Conservation (phyloP, 2,797 vertebrate species). For the Nasua narica region DNA sequence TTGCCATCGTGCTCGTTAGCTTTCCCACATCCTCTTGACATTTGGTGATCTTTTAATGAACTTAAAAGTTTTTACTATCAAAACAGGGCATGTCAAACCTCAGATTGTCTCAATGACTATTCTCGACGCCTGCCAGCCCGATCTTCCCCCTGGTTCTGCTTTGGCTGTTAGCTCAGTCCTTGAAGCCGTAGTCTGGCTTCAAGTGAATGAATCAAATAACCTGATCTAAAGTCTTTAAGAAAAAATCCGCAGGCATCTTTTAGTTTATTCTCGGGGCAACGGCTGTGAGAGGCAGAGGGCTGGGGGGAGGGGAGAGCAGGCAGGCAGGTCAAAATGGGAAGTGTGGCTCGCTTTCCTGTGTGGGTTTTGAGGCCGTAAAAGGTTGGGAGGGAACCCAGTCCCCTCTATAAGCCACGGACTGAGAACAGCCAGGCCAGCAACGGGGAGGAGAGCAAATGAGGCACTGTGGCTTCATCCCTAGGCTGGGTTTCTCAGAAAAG, state of each 20-base stretch:
- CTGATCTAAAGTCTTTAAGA: not conserved
- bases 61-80: conserved; percentile 56
- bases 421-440: not conserved
- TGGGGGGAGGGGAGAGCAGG: not conserved
- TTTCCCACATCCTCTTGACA: conserved; percentile 56
- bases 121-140: not conserved
- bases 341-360: not conserved
- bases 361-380: conserved; percentile 6
- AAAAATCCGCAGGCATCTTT: not conserved
- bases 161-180: not conserved
- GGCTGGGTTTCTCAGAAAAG: not conserved
- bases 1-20: conserved; percentile 19
- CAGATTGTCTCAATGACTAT: not conserved
- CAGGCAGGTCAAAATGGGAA: not conserved
- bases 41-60: not conserved
- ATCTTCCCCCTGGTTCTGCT: not conserved
- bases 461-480: not conserved
- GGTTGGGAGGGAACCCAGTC: not conserved
- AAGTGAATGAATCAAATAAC: conserved; percentile 16
- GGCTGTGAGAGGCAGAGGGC: not conserved
- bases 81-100: conserved; percentile 27
- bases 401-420: not conserved
- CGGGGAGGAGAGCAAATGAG: not conserved
- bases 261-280: conserved; percentile 1
- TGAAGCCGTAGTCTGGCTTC: not conserved